phyloP scores from a whole-genome alignment of 2,113 vertebrate species.

The Tenebrosternarchus preto region DNA sequence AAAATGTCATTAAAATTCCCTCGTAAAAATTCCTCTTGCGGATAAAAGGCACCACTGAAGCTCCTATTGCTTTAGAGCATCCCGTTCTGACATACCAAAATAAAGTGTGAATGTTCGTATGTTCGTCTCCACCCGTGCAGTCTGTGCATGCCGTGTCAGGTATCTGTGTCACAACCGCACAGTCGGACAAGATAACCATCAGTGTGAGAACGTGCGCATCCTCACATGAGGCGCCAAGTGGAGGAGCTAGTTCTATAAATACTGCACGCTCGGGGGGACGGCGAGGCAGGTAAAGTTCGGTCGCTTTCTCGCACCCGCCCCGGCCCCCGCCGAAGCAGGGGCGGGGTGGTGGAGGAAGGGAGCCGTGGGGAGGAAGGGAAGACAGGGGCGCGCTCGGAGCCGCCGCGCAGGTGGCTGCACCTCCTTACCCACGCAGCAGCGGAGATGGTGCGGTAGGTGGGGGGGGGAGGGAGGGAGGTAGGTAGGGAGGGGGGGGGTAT shows the following conservation, averaged over 20 bases:
- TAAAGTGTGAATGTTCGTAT: constrained; percentile 11
- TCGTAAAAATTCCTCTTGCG: constrained; percentile 4
- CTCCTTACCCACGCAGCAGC: constrained; percentile 46
- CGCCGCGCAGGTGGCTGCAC: constrained; percentile 54
- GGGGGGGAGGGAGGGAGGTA: constrained; percentile 47
- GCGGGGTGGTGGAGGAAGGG: constrained; percentile 9
- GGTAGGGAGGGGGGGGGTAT: constrained; percentile 59
- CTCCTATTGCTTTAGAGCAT: neutral
- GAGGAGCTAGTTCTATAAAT: constrained; percentile 48
- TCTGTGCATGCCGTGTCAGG: constrained; percentile 17
- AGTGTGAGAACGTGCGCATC: constrained; percentile 14
- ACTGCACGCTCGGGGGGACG: neutral
- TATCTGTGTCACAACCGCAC: constrained; percentile 48
- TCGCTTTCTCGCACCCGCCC: constrained; percentile 46
- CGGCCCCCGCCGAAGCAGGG: constrained; percentile 29
- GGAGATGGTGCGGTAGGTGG: constrained; percentile 50
- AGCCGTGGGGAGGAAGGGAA: constrained; percentile 21
- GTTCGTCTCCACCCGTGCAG: constrained; percentile 24
- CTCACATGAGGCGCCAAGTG: constrained; percentile 29
- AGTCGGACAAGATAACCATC: constrained; percentile 46
- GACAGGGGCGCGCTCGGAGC: too few species aligned
- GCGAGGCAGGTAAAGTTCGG: constrained; percentile 47
- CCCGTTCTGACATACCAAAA: neutral
- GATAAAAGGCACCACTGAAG: neutral
- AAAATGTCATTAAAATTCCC: constrained; percentile 19